Base-by-base conservation (phyloP, 2,888 invertebrate genomes). In the Papilio elwesi region DNA sequence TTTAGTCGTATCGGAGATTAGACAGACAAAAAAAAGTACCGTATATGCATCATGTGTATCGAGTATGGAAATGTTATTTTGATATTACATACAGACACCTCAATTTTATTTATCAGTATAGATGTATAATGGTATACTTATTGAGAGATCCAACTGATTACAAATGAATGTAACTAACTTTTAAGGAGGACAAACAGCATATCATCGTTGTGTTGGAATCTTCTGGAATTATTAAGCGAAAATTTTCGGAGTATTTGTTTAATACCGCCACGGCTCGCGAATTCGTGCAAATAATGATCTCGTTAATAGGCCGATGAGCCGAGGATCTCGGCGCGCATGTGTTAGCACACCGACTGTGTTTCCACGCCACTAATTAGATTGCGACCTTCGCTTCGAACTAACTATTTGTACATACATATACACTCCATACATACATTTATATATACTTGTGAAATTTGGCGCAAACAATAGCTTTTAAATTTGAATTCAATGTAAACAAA, bases 321-420 rank as follows among this genome's bases (percentile, higher is more conserved):
- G 77, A 83, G 85, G 85, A 88, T 88, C 87, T 86, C 85, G 49
- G 78, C 83, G 81, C 82, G 83, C 89, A 91, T 91, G n/a, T n/a
- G n/a, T n/a, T n/a, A n/a, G n/a, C n/a, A n/a, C n/a, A 87, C 90
- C 86, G 64, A 79, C 78, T 86, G 88, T 90, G 78, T 78, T 84
- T 87, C 76, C 81, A 84, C 82, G 83, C 82, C 74, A 83, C 77
- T 85, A 85, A 85, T 86, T 85, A 83, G 79, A 79, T 74, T 78
- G 71, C 82, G 86, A 85, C 90, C 88, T 89, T 86, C 85, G 76
- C 73, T 72, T 51, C 69, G 63, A 67, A 76, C 68, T 69, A 73
- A 73, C 72, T 63, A 38, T 67, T 38, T 71, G 15, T 67, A 26
- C 26, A 26, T 49, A 74, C 70, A 71, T 73, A 62, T 74, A 59